Evolutionary conservation across 1,140 invertebrate species (phyloP), one percentile per base, ranked within the genome.

Genomic region (Trichonephila clavipes): DNA sequence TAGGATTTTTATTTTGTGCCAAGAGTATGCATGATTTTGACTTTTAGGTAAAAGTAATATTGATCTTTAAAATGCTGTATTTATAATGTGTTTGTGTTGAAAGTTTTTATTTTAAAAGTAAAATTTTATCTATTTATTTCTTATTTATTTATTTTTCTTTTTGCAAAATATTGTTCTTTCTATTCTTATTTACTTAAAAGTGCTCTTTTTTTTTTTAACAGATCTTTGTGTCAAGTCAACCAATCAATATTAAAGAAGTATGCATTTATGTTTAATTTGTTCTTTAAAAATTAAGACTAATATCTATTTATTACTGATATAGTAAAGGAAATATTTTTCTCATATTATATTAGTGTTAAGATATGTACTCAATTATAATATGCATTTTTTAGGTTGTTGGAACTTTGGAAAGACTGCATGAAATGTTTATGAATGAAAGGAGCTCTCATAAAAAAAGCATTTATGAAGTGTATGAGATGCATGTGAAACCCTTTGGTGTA

Each of bases 171-270:
- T 77, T 18, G 28, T 77, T 34, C 28, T 77, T 34, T 16, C 18
- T 34, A 28, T 1, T 18, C 16, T 7, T 18, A 1, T 16, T 40
- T 3, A n/a, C 51, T 51, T 51, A 51, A 51, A 51, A 12, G 51
- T 51, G 7, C 10, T 51, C 28, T 28, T 59, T 85, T 12, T 81
- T 81, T 81, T 24, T 82, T 62, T 40, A 62, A n/a, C 21, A 90
- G 89, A 90, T 90, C 6, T 90, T 34, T 90, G 89, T 90, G 8
- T 90, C 89, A 19, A 61, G 89, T 14, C 44, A 81, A 14, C 89
- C 89, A 59, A n/a, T 90, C 3, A 82, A 90, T 69, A 61, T 61
- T 19, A 24, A 28, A 18, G 61, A 90, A 69, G 89, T 90, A 82
- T 18, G 88, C 24, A 89, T 59, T 77, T 58, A 7, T 64, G 51